phyloP scores from a whole-genome alignment of 23 tunicate species.

The Ascidia mentula region DNA sequence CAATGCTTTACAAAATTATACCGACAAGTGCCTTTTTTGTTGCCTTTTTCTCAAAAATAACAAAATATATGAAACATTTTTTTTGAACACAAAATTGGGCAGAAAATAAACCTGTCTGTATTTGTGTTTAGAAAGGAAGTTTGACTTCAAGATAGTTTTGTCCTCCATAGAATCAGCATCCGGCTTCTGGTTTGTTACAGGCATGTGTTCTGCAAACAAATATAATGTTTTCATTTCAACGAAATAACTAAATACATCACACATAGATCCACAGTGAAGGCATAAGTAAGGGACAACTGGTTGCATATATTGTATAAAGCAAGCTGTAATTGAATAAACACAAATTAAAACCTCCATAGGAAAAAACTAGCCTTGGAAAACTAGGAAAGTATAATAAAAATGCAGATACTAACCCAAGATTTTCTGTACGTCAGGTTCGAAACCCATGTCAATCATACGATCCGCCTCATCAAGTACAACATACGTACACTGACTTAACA shows the following conservation, averaged over 20 bases:
- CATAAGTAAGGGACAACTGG: too few species aligned
- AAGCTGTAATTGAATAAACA: too few species aligned
- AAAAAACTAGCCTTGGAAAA: too few species aligned
- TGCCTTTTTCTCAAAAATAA: too few species aligned
- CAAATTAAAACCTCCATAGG: too few species aligned
- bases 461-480: conserved; percentile 98
- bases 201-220: conserved; percentile 77
- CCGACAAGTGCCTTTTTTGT: too few species aligned
- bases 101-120: conserved; percentile 47
- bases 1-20: too few species aligned
- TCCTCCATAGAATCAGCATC: conserved; percentile 79
- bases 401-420: conserved; percentile 81
- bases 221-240: background rate
- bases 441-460: conserved; percentile 99
- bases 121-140: conserved; percentile 93
- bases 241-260: too few species aligned
- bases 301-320: too few species aligned
- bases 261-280: too few species aligned
- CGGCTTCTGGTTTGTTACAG: conserved; percentile 97
- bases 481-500: conserved; percentile 95
- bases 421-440: conserved; percentile 94
- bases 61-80: background rate
- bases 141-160: conserved; percentile 76
- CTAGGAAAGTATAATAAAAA: too few species aligned
- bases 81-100: too few species aligned